Evolutionary conservation across 30 jellyfish, hydroid and myxozoan species (phyloP), one percentile per base, ranked within the genome.

Genomic region (Pelagia noctiluca): DNA sequence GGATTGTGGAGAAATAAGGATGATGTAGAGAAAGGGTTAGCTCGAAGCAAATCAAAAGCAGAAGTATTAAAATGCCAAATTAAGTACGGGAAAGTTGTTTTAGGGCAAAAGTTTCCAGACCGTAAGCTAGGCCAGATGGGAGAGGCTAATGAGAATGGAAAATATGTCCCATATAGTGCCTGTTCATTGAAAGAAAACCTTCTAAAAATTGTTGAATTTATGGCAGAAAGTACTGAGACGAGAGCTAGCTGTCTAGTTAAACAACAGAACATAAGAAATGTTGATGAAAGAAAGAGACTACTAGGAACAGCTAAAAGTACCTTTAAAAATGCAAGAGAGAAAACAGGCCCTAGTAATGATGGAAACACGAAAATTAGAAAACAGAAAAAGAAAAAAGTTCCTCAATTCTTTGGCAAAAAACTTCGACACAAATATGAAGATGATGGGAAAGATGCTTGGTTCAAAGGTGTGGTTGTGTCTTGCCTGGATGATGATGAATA

Each of bases 401-500:
- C 90, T 8, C 31, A 62, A 37, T 60, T 79, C 12, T 63, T 79
- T 79, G 83, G 90, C 10, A 63, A 65, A 46, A 23, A 28, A 3
- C 63, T 79, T 23, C 38, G 25, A 46, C 90, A 79, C 86, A 79
- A 79, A 36, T 61, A 24, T 23, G 84, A 61, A 18, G 84, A 79
- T 3, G 86, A 77, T 57, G 87, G 87, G 11, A 21, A 36, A 21
- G 89, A 77, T 5, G 53, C 23, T 10, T 79, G 90, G 90, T 79
- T 31, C 57, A 32, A 47, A 63, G 90, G 90, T 2, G 26, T 25
- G 1, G 90, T 79, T 3, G 76, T 65, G 3, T 18, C 86, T 10
- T 30, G 38, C 38, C 38, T 32, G 23, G 90, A 79, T 63, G 87
- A 79, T 3, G 85, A 79, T 63, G 90, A 79, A 65, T 79, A 38